These are phyloP conservation scores for Odontocolon sp. DNA, from an alignment of 2,888 invertebrate species.

Conservation along the genomic window DNA sequence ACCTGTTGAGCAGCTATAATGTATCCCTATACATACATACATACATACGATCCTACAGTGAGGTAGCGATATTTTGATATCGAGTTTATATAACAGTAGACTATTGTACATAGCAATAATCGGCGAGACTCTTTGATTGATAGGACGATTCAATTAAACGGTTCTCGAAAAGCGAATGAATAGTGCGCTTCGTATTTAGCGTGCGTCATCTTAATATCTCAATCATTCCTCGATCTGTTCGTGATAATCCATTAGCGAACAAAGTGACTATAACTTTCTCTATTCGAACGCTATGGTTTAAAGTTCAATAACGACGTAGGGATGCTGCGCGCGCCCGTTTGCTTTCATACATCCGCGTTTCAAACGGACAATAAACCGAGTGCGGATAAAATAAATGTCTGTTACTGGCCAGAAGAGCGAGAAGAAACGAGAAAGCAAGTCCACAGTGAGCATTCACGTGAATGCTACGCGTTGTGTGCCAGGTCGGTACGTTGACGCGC, in stretches of 20 bases:
- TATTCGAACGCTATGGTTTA: conserved; percentile 24
- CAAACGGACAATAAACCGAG: conserved; percentile 51
- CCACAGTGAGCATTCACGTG: conserved; percentile 45
- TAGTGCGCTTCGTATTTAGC: conserved; percentile 43
- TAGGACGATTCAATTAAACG: conserved; percentile 57
- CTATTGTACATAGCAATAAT: conserved; percentile 20
- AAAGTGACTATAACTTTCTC: conserved; percentile 43
- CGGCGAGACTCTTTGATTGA: conserved; percentile 50
- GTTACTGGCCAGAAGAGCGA: not conserved
- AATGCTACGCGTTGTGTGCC: conserved; percentile 17
- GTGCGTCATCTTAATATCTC: conserved; percentile 56
- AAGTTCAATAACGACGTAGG: conserved; percentile 23
- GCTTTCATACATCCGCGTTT: conserved; percentile 39
- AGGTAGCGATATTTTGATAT: conserved; percentile 54
- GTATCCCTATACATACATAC: not conserved
- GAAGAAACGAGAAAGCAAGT: conserved; percentile 34
- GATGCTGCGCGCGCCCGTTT: conserved; percentile 3
- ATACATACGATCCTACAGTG: conserved; percentile 6
- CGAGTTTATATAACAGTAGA: conserved; percentile 12
- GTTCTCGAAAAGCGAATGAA: conserved; percentile 44
- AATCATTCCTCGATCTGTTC: conserved; percentile 42
- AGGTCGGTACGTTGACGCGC: conserved; percentile 53
- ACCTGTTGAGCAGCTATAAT: not conserved
- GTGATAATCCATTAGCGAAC: conserved; percentile 57
- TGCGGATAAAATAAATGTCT: conserved; percentile 40